Evolutionary conservation across 2,797 vertebrate genomes (phyloP), one percentile per base, ranked within the genome.

Genomic region (Emys orbicularis): DNA sequence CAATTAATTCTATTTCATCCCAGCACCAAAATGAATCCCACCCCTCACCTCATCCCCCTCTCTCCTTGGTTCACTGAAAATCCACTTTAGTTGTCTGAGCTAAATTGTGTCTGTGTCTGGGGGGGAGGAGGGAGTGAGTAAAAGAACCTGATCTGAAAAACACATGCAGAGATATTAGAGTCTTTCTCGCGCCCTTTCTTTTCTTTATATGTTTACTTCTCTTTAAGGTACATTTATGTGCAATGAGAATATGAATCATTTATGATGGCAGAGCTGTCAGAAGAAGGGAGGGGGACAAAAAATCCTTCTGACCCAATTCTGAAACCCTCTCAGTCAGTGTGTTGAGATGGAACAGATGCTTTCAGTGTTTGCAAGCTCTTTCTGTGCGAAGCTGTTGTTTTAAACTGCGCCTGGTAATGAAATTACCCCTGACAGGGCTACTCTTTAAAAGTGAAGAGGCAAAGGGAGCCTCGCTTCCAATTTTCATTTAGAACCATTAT

Each of bases 251-350:
- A 83, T 94, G 96, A 95, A 96, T 93, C 53, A 93, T 93, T 96
- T 94, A 92, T 93, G 90, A 89, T 96, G 95, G 95, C 93, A 92
- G 95, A 95, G 79, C 92, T 94, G 90, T 92, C 90, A 77, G 95
- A 86, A 89, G 94, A 97, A 96, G 90, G 61, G 87, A 94, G 57
- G 16, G 95, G 12, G 88, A 76, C 52, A 12, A 76, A 86, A 92
- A 44, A 88, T 92, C 91, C 93, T 94, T 90, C 92, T 96, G 96
- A 96, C 97, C 97, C 97, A 97, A 52, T 97, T 97, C 95, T 12
- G 79, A 93, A 96, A 91, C 94, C 92, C 97, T 97, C 88, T 91
- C 92, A 93, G 95, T 93, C 95, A 91, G 92, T 94, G 25, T 95
- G 94, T 93, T 89, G 93, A 94, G 94, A 92, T 91, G 93, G 90